These are phyloP conservation scores for Yponomeuta sedellus DNA, from an alignment of 2,888 invertebrate genomes.

Conservation along the genomic window DNA sequence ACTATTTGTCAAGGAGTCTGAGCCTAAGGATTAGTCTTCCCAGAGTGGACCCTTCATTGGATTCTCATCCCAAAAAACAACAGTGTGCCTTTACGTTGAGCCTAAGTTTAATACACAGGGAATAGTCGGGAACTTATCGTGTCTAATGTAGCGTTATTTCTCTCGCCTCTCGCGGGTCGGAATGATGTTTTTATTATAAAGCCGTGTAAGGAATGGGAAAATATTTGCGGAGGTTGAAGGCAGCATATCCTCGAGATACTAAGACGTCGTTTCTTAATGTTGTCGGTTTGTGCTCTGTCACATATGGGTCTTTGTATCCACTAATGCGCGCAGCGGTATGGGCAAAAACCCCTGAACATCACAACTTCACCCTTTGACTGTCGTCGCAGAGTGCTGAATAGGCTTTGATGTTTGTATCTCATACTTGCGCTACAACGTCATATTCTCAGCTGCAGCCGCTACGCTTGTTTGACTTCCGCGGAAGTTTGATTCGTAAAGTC, in stretches of 20 bases:
- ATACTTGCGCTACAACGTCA: not conserved
- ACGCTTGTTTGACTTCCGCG: not conserved
- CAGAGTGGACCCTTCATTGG: too few relatives aligned
- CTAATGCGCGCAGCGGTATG: constrained; percentile 13
- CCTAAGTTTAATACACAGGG: constrained; percentile 25
- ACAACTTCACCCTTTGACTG: not conserved
- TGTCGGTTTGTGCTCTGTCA: constrained; percentile 16
- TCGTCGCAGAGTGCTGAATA: not conserved
- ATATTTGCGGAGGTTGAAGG: constrained; percentile 57
- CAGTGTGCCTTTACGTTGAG: too few relatives aligned
- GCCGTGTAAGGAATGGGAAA: constrained; percentile 54
- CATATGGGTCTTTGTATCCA: constrained; percentile 23
- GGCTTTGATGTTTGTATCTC: not conserved
- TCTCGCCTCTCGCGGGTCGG: constrained; percentile 31
- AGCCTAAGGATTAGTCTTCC: too few relatives aligned
- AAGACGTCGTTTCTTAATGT: constrained; percentile 43
- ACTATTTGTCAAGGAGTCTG: too few relatives aligned
- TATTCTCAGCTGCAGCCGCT: not conserved
- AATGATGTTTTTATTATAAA: constrained; percentile 72
- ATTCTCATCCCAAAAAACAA: too few relatives aligned
- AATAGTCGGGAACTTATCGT: constrained; percentile 64
- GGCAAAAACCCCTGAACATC: not conserved
- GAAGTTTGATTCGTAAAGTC: not conserved
- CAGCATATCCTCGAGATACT: constrained; percentile 46
- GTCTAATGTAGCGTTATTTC: constrained; percentile 58